Evolutionary conservation across 2,797 vertebrate genomes (phyloP).

Genomic region (Phyllotis vaccarum): DNA sequence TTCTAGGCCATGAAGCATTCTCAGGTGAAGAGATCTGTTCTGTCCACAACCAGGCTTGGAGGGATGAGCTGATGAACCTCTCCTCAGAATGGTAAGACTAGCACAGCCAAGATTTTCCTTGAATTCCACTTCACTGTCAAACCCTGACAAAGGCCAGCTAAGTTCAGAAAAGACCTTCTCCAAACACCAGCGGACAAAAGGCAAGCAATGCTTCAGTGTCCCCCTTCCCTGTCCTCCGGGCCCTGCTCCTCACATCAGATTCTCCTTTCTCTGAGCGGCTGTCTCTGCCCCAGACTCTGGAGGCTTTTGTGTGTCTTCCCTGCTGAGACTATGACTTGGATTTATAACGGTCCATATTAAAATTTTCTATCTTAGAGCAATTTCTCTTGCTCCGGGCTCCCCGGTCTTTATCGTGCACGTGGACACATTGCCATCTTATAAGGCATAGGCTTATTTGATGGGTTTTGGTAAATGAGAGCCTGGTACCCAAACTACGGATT

Average conservation of each 20-base stretch:
- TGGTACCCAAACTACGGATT: too few relatives aligned
- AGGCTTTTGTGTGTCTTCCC: neutral
- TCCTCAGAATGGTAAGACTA: neutral
- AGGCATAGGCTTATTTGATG: neutral
- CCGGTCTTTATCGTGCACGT: neutral
- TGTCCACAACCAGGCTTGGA: fast-evolving
- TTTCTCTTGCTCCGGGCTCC: slow-evolving; percentile 13
- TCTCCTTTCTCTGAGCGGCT: slow-evolving; percentile 24
- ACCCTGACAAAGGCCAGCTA: neutral
- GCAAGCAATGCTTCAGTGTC: neutral
- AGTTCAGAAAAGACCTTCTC: neutral
- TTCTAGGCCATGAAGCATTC: neutral
- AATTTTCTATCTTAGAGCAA: neutral
- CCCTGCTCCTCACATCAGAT: neutral
- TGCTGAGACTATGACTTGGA: neutral
- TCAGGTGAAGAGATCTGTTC: neutral
- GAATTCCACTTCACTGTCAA: neutral
- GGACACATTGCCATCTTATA: neutral
- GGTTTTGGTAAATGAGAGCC: neutral
- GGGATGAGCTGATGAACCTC: neutral
- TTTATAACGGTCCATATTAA: neutral
- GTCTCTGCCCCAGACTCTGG: neutral
- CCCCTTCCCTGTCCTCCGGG: fast-evolving
- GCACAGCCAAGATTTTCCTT: neutral
- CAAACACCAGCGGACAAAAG: neutral